Evolutionary conservation across 2,888 invertebrate genomes (phyloP), one percentile per base, ranked within the genome.

Genomic region (Anagyrus pseudococci): DNA sequence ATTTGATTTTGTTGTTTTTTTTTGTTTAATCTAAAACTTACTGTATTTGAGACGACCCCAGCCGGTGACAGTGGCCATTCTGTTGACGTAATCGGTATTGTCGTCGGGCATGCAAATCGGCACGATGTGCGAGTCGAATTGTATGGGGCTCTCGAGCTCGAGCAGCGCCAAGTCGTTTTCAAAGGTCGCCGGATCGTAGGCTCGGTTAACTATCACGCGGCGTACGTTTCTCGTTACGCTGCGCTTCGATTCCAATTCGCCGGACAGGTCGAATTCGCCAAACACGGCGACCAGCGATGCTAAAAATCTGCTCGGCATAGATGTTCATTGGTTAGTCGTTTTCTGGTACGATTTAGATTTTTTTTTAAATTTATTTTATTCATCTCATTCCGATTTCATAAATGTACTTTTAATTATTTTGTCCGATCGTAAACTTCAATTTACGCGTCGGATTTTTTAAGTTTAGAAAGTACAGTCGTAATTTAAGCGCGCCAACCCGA

Each of bases 31-130:
- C n/a, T n/a, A n/a, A n/a, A 20, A 73, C 82, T 77, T 71, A 85
- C 93, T 92, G 76, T 95, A 95, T 80, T 93, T 93, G 43, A 95
- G 85, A 17, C 95, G 86, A 0, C 96, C 96, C 95, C 95, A 96
- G 1, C 96, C 96, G 0, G 94, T 94, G 2, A 96, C 95, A 0
- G 92, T 92, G 0, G 94, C 96, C 85, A 92, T 89, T 62, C 91
- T 85, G 0, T 94, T 94, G 0, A 92, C 93, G 80, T 91, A 94
- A 75, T 94, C 93, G 1, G 89, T 87, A 1, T 77, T 75, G 56
- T 91, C 89, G 46, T 91, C 89, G 1, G 87, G 95, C 87, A 96
- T 88, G 81, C 96, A 96, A 79, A 96, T 94, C 23, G 96, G 96
- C 41, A 95, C 94, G 68, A 96, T 93, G 80, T 95, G 94, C 23